Evolutionary conservation across 2,113 vertebrate genomes (phyloP).

Genomic region (Lycaon pictus): DNA sequence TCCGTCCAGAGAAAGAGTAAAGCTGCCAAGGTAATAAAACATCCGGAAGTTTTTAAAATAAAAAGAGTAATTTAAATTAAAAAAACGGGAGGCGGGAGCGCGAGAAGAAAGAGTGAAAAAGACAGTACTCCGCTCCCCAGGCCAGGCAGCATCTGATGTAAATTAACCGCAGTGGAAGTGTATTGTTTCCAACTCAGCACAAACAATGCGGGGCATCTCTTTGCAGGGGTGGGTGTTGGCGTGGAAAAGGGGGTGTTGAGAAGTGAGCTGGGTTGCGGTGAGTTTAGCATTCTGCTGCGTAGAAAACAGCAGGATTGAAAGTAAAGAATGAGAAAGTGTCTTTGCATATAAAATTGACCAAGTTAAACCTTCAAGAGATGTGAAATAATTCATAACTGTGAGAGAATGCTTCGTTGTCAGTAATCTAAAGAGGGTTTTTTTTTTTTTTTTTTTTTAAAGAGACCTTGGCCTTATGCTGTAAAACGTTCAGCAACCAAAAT

Average conservation of each 20-base stretch:
- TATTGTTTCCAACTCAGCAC: constrained; percentile 16
- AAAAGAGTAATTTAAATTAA: constrained; percentile 60
- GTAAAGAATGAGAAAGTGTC: not conserved
- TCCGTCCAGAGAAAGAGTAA: constrained; percentile 69
- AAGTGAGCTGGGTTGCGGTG: not conserved
- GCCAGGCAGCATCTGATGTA: constrained; percentile 23
- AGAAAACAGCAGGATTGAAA: constrained; percentile 31
- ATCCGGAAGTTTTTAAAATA: constrained; percentile 53
- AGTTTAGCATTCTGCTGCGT: not conserved
- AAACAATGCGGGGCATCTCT: not conserved
- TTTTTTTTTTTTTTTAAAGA: constrained; percentile 18
- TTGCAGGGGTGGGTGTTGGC: not conserved
- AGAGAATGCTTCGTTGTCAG: not conserved
- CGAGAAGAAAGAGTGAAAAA: not conserved
- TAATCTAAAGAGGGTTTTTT: not conserved
- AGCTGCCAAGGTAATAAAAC: constrained; percentile 51
- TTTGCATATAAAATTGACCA: constrained; percentile 32
- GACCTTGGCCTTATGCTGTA: not conserved
- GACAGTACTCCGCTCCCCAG: not conserved
- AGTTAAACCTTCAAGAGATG: constrained; percentile 11
- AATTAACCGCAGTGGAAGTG: not conserved
- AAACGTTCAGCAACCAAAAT: not conserved
- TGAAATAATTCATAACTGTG: constrained; percentile 33
- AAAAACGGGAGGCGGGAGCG: not conserved
- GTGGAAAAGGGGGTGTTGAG: not conserved